Evolutionary conservation across 1,140 invertebrate species (phyloP).

Genomic region (Lepidurus packardi): DNA sequence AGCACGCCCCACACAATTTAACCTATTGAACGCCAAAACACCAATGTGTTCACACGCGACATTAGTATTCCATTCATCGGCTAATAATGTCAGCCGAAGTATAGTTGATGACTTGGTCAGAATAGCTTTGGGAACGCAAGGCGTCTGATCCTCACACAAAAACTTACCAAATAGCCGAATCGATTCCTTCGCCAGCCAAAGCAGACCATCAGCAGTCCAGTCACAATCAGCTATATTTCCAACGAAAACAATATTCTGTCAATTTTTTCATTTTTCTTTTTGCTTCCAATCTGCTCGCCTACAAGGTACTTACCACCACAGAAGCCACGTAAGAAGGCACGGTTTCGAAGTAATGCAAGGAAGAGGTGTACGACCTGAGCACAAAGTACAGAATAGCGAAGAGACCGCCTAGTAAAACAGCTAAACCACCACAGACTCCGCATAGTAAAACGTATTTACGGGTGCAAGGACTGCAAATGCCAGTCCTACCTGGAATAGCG

Average conservation of each 20-base stretch:
- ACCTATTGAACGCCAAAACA: slow-evolving; percentile 53
- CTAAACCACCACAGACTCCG: slow-evolving; percentile 63
- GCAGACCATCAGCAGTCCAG: slow-evolving; percentile 75
- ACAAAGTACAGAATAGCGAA: slow-evolving; percentile 70
- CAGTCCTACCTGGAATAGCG: neutral
- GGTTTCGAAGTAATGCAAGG: slow-evolving; percentile 74
- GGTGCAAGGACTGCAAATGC: slow-evolving; percentile 32
- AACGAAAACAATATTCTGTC: slow-evolving; percentile 31
- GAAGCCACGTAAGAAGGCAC: slow-evolving; percentile 75
- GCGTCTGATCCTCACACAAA: neutral
- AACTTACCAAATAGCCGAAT: slow-evolving; percentile 66
- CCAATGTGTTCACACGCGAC: slow-evolving; percentile 2
- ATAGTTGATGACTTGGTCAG: neutral
- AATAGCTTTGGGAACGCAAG: neutral
- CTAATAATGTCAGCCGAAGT: slow-evolving; percentile 20
- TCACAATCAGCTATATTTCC: slow-evolving; percentile 59
- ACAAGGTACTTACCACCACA: slow-evolving; percentile 57
- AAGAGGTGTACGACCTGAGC: slow-evolving; percentile 68
- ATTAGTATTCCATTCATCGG: neutral
- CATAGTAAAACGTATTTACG: slow-evolving; percentile 70
- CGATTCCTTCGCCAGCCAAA: slow-evolving; percentile 73
- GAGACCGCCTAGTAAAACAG: slow-evolving; percentile 63
- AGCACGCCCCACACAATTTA: slow-evolving; percentile 76
- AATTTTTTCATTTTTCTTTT: neutral
- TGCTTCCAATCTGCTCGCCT: neutral